Percentiles rank a stretch among this genome's conserved stretches.
Evolutionary conservation across 2,113 vertebrate species (phyloP).

Genomic region (Daubentonia madagascariensis): DNA sequence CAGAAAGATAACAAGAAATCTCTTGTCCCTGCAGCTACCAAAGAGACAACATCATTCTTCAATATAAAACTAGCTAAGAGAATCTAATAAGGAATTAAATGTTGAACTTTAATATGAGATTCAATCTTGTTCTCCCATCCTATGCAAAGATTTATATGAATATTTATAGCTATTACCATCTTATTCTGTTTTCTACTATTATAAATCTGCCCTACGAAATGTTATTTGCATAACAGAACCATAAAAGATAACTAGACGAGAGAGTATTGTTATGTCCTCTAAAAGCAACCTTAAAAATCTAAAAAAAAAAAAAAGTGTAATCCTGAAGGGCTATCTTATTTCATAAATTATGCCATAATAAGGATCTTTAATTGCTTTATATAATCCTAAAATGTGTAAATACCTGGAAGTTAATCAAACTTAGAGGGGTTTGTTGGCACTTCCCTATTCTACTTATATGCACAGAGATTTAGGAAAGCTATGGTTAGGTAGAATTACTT

Average conservation of each 20-base stretch:
- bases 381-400: not conserved
- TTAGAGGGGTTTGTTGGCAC: not conserved
- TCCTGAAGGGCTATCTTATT: not conserved
- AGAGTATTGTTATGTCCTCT: not conserved
- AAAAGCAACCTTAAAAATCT: not conserved
- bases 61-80: not conserved
- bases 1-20: not conserved
- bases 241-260: not conserved
- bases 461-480: not conserved
- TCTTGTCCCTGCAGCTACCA: not conserved
- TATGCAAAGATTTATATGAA: not conserved
- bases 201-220: not conserved
- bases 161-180: not conserved
- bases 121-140: not conserved
- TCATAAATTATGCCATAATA: not conserved
- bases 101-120: not conserved
- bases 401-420: not conserved
- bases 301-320: not conserved
- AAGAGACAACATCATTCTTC: not conserved
- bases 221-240: not conserved
- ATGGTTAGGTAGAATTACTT: not conserved
- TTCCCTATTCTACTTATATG: not conserved
- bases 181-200: not conserved
- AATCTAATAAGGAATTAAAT: not conserved
- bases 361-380: not conserved